Base-by-base conservation (phyloP, 1,140 invertebrate genomes). In the Leptinotarsa lineolata region DNA sequence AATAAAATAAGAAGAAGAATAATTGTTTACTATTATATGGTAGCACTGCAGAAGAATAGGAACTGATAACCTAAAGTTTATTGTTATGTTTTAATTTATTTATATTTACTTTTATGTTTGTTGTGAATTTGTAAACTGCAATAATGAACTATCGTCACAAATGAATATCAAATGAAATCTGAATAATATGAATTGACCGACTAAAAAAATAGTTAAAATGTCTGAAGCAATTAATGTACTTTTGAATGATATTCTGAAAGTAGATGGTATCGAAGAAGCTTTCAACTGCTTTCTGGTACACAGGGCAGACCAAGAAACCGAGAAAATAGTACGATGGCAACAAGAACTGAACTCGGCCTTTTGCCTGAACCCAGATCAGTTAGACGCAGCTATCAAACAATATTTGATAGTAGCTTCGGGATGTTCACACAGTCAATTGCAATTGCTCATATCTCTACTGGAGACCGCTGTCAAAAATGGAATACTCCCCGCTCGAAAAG, bases 271-370 rank as follows among this genome's bases (percentile, higher is more conserved):
- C 60, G 94, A 96, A 81, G 94, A 95, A 85, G 93, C 93, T 1
- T 96, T 97, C 79, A 93, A 92, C 83, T 93, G 92, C 79, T 94
- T 93, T 80, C 86, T 96, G 46, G 91, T 94, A 1, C 91, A 94
- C 77, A 90, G 91, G 75, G 85, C 88, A 39, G 89, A 91, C 54
- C 86, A 86, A 61, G 90, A 94, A 81, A 87, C 86, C 77, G 89
- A 91, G 74, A 92, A 91, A 81, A 85, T 91, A 44, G 82, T 87
- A 59, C 80, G 84, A 79, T 92, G 91, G 85, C 88, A 92, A 77
- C 88, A 91, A 76, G 91, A 91, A 77, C 77, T 90, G 77, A 87
- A 87, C 59, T 77, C 70, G 21, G 85, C 86, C 5, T 87, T 91
- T 78, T 79, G 82, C 16, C 81, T 91, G 6, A 85, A 88, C 59